Evolutionary conservation across 2,797 vertebrate species (phyloP).

Genomic region (Periparus ater): DNA sequence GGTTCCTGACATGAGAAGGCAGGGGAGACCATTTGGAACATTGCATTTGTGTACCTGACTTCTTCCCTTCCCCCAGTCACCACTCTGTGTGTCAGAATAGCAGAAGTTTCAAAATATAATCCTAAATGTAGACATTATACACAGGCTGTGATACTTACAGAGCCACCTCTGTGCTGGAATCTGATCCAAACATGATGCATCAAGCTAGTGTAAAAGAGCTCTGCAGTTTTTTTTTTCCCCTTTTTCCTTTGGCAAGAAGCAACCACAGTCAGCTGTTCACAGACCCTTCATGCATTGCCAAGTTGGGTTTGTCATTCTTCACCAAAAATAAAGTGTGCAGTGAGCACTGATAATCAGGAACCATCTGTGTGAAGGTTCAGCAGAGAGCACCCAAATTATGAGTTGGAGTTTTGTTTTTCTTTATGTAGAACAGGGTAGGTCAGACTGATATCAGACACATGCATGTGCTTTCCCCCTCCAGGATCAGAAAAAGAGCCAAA

Average conservation of each 20-base stretch:
- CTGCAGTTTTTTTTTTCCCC: fast-evolving
- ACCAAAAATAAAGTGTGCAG: not conserved
- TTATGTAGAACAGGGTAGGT: not conserved
- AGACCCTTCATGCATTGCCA: not conserved
- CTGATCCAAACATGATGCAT: not conserved
- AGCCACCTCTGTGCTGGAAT: not conserved
- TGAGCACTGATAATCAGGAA: not conserved
- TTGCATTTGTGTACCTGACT: not conserved
- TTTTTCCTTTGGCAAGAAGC: not conserved
- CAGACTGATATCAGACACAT: not conserved
- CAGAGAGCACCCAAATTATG: not conserved
- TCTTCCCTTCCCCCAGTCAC: not conserved
- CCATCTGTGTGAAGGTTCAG: not conserved
- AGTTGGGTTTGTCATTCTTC: not conserved
- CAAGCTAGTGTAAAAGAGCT: not conserved
- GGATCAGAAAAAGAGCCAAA: not conserved
- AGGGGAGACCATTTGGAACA: not conserved
- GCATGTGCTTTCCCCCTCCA: not conserved
- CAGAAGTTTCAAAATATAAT: not conserved
- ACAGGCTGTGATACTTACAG: not conserved
- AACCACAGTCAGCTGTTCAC: not conserved
- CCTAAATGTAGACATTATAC: not conserved
- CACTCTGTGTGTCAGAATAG: not conserved
- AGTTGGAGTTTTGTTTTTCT: not conserved
- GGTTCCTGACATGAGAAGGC: not conserved